Evolutionary conservation across 1,140 invertebrate genomes (phyloP).

Genomic region (Tachypleus tridentatus): DNA sequence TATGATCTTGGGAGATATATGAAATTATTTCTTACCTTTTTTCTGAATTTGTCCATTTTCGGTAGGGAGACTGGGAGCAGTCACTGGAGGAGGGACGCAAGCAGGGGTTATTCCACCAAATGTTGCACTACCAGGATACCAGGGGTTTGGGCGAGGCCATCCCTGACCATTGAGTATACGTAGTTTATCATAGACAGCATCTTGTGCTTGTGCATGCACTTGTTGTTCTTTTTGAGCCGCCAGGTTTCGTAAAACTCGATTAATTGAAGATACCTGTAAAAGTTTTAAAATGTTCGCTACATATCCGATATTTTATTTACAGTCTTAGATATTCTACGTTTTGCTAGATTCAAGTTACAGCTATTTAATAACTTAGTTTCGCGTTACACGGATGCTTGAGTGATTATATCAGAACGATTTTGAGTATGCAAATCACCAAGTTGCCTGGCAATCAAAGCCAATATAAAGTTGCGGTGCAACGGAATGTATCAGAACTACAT

Average conservation of each 20-base stretch:
- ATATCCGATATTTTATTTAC: too few relatives aligned
- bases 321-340: too few relatives aligned
- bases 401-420: too few relatives aligned
- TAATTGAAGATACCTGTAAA: constrained; percentile 95
- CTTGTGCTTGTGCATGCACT: constrained; percentile 40
- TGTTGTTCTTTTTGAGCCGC: constrained; percentile 94
- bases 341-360: too few relatives aligned
- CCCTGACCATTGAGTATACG: constrained; percentile 85
- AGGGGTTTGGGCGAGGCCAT: constrained; percentile 43
- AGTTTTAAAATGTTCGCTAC: too few relatives aligned
- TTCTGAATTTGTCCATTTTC: constrained; percentile 20
- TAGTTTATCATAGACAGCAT: constrained; percentile 92
- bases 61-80: constrained; percentile 12
- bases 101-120: constrained; percentile 21
- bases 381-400: too few relatives aligned
- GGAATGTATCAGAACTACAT: too few relatives aligned
- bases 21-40: constrained; percentile 17
- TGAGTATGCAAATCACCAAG: too few relatives aligned
- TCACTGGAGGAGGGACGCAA: constrained; percentile 21
- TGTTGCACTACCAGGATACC: constrained; percentile 23
- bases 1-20: too few relatives aligned
- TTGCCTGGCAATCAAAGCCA: too few relatives aligned
- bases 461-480: too few relatives aligned
- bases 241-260: constrained; percentile 92
- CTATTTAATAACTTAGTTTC: too few relatives aligned